These are phyloP conservation scores for Brachyistius frenatus DNA, from an alignment of 2,113 vertebrate genomes.

Conservation along the genomic window DNA sequence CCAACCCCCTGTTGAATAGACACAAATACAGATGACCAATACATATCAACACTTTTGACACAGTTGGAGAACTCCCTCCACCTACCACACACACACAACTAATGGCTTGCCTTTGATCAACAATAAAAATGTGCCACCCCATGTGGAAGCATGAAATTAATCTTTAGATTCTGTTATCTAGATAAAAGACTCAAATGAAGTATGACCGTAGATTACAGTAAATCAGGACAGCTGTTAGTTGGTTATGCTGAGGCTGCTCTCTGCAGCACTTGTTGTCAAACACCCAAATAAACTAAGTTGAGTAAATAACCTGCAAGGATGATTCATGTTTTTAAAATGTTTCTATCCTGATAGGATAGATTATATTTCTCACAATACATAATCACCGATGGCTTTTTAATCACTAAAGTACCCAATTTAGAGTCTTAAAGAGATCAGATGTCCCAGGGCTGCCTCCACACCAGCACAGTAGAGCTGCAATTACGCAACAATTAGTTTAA, in stretches of 20 bases:
- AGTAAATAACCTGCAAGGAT: no score
- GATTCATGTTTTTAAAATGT: no score
- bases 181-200: background rate
- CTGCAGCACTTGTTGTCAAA: background rate
- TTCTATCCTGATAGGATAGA: background rate
- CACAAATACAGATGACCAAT: conserved; percentile 4
- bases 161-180: conserved; percentile 46
- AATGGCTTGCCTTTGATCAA: background rate
- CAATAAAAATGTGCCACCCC: conserved; percentile 9
- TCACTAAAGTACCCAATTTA: no score
- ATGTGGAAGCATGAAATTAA: conserved; percentile 38
- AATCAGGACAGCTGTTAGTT: background rate
- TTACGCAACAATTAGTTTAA: conserved; percentile 12
- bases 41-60: background rate
- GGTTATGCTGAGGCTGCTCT: no score
- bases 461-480: no score
- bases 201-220: background rate
- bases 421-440: no score
- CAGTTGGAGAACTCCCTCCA: background rate
- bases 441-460: no score
- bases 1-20: conserved; percentile 1
- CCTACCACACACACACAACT: background rate
- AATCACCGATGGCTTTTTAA: no score
- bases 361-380: no score
- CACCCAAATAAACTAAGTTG: no score